Percentiles rank a stretch among this genome's conserved stretches.
These are phyloP conservation scores for Barypeithes pellucidus DNA, from an alignment of 2,888 invertebrate genomes.

Conservation along the genomic window DNA sequence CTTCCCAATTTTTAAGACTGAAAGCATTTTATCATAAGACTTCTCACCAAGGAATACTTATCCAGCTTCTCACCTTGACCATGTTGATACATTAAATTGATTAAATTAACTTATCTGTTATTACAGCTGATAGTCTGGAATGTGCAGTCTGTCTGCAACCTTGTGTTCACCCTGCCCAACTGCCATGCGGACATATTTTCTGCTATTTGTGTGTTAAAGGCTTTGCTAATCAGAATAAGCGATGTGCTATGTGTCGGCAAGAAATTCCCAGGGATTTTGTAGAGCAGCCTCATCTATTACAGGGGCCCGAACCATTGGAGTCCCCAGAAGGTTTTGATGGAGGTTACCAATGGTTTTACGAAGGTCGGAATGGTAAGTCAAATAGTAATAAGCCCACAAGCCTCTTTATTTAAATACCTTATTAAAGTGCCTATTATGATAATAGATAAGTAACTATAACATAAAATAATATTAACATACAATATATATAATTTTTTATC, in stretches of 20 bases:
- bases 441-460: too few relatives aligned
- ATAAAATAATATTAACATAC: too few relatives aligned
- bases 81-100: too few relatives aligned
- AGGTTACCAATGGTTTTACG: constrained; percentile 95
- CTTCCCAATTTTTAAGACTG: too few relatives aligned
- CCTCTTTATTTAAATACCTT: neutral
- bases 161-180: constrained; percentile 91
- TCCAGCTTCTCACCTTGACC: too few relatives aligned
- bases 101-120: too few relatives aligned
- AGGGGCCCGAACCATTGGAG: constrained; percentile 71
- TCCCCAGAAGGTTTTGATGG: constrained; percentile 74
- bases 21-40: too few relatives aligned
- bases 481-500: too few relatives aligned
- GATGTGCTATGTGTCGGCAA: constrained; percentile 94
- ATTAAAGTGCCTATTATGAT: too few relatives aligned
- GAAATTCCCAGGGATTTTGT: constrained; percentile 92
- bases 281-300: constrained; percentile 86
- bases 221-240: constrained; percentile 87
- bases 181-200: constrained; percentile 96
- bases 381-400: neutral
- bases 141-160: constrained; percentile 95
- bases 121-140: constrained; percentile 72
- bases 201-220: constrained; percentile 97
- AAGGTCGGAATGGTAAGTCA: constrained; percentile 89
- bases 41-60: too few relatives aligned